phyloP scores from a whole-genome alignment of 2,797 vertebrate species.

The Champsocephalus gunnari region DNA sequence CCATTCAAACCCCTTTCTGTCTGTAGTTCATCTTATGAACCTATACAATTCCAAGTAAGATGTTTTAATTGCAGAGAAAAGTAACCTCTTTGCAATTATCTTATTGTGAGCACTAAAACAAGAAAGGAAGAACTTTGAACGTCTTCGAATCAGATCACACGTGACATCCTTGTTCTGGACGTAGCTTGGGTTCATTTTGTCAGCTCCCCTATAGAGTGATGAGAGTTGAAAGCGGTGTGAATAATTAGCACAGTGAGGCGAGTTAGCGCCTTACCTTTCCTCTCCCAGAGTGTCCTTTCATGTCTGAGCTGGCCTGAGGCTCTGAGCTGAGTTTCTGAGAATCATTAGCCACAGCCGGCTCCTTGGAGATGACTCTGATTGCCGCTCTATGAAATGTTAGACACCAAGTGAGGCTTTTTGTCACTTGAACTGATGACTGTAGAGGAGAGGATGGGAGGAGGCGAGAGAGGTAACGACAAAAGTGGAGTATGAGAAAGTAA shows the following conservation, averaged over 20 bases:
- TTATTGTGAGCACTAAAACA: background rate
- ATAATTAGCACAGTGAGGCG: constrained; percentile 57
- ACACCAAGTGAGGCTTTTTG: constrained; percentile 44
- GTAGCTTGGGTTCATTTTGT: background rate
- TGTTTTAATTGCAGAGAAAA: background rate
- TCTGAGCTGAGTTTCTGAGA: constrained; percentile 52
- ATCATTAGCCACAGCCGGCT: constrained; percentile 53
- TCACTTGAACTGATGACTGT: constrained; percentile 55
- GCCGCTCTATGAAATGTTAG: constrained; percentile 49
- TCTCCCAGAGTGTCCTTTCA: constrained; percentile 57
- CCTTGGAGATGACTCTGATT: constrained; percentile 51
- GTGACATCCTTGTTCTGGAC: constrained; percentile 13
- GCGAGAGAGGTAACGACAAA: constrained; percentile 10
- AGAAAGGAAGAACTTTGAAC: background rate
- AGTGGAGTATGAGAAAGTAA: constrained; percentile 20
- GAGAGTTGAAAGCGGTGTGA: constrained; percentile 44
- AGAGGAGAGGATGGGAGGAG: constrained; percentile 1
- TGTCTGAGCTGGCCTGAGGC: constrained; percentile 58
- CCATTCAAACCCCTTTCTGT: background rate
- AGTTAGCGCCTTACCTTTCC: constrained; percentile 51
- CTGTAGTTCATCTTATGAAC: background rate
- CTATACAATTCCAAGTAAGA: too few relatives aligned
- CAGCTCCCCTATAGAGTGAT: constrained; percentile 18
- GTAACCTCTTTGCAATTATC: background rate
- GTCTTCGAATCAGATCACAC: constrained; percentile 16